Conservation (phyloP, 2,888 invertebrate species). For the Endotricha flammealis region DNA sequence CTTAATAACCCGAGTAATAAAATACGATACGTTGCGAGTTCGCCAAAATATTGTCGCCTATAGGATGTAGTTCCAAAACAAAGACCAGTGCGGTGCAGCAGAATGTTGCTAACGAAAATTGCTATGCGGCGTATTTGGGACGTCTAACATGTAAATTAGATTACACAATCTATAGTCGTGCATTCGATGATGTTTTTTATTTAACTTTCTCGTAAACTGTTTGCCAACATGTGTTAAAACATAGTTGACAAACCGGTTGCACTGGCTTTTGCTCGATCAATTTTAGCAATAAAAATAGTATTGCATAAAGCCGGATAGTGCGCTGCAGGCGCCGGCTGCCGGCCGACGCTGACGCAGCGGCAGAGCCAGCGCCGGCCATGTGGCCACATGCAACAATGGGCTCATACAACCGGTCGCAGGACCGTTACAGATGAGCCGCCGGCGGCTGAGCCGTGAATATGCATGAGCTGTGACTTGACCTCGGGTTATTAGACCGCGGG, state of each 20-base stretch:
- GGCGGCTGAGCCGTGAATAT: conserved; percentile 65
- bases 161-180: conserved; percentile 12
- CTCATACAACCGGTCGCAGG: conserved; percentile 67
- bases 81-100: conserved; percentile 5
- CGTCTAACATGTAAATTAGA: conserved; percentile 14
- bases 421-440: conserved; percentile 75
- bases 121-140: conserved; percentile 11
- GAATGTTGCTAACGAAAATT: conserved; percentile 11
- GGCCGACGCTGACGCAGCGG: no score
- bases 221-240: conserved; percentile 11
- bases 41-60: conserved; percentile 31
- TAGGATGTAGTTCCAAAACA: conserved; percentile 1
- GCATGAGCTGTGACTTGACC: conserved; percentile 72
- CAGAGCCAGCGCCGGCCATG: conserved; percentile 34
- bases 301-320: conserved; percentile 11
- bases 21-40: conserved; percentile 36
- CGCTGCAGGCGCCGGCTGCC: conserved; percentile 20
- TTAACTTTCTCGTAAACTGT: conserved; percentile 14
- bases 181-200: conserved; percentile 13
- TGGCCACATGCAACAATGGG: conserved; percentile 65
- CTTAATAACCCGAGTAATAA: conserved; percentile 50
- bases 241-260: conserved; percentile 15
- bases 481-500: conserved; percentile 67
- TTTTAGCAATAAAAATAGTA: conserved; percentile 6
- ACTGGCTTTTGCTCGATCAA: conserved; percentile 9